phyloP scores from a whole-genome alignment of 2,797 vertebrate species.

The Tragelaphus eurycerus region DNA sequence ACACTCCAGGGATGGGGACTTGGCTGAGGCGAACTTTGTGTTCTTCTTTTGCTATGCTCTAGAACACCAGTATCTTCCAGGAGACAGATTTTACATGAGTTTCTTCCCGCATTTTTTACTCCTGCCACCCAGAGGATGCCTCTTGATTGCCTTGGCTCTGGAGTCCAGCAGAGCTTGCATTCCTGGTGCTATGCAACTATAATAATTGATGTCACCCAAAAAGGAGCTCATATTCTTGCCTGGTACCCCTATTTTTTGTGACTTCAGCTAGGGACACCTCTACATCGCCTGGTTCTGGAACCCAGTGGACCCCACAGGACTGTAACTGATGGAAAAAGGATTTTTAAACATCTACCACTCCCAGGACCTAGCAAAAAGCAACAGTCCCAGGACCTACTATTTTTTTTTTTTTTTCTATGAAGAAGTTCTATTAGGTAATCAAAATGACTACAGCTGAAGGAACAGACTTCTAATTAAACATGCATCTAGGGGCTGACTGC shows the following conservation, averaged over 20 bases:
- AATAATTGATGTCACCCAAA: background rate
- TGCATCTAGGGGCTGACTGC: background rate
- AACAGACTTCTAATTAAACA: background rate
- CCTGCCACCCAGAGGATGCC: background rate
- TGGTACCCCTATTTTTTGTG: background rate
- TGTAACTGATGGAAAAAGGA: background rate
- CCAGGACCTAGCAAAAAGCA: background rate
- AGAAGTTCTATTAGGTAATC: background rate
- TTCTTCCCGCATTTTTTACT: background rate
- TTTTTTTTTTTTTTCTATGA: background rate
- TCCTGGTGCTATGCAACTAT: background rate
- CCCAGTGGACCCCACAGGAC: background rate
- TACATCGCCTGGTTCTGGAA: background rate
- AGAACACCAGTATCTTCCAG: background rate
- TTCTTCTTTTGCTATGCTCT: background rate
- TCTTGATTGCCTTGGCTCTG: background rate
- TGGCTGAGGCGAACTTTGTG: background rate
- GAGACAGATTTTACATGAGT: background rate
- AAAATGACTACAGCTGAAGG: background rate
- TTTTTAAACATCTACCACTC: background rate
- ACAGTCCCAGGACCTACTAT: background rate
- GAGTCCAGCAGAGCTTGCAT: background rate
- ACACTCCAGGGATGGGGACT: background rate
- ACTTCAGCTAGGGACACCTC: background rate
- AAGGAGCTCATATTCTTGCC: background rate